Percentiles rank a stretch among this genome's conserved stretches.
Evolutionary conservation across 2,113 vertebrate genomes (phyloP).

Genomic region (Pseudorhombus dupliciocellatus): DNA sequence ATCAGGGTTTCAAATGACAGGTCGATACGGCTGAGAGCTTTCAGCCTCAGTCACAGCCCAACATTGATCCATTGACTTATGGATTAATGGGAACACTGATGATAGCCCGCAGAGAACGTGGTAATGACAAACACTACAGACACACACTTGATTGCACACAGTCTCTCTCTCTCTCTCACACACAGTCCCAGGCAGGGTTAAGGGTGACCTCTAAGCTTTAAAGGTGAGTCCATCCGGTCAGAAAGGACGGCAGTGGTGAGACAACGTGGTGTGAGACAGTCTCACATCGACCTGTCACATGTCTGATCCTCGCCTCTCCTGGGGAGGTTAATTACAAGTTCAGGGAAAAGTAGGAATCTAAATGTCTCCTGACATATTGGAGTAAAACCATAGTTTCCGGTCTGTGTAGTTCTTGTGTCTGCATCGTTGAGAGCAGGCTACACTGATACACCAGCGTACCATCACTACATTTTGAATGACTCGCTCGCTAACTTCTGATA

Average conservation of each 20-base stretch:
- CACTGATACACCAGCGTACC: too few relatives aligned
- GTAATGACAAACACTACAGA: constrained; percentile 57
- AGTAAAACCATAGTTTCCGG: neutral
- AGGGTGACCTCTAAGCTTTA: constrained; percentile 56
- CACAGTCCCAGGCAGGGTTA: constrained; percentile 30
- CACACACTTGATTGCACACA: constrained; percentile 22
- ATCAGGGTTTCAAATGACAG: constrained; percentile 73
- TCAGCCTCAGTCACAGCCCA: constrained; percentile 54
- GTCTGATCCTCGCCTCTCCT: constrained; percentile 31
- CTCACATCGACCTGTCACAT: constrained; percentile 63
- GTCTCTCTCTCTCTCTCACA: neutral
- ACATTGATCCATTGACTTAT: constrained; percentile 74
- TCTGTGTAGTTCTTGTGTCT: neutral
- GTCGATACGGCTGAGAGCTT: constrained; percentile 76
- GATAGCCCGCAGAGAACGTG: constrained; percentile 61
- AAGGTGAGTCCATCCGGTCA: constrained; percentile 41
- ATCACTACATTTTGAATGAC: too few relatives aligned
- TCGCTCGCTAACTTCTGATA: too few relatives aligned
- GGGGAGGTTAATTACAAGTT: neutral
- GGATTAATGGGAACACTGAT: constrained; percentile 70
- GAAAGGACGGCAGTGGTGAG: constrained; percentile 36
- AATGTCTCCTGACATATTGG: neutral
- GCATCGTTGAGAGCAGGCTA: too few relatives aligned
- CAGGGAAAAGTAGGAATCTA: neutral
- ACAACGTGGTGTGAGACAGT: constrained; percentile 43